Base-by-base conservation (phyloP, 1,140 invertebrate species). In the Mesaphorura yosii region DNA sequence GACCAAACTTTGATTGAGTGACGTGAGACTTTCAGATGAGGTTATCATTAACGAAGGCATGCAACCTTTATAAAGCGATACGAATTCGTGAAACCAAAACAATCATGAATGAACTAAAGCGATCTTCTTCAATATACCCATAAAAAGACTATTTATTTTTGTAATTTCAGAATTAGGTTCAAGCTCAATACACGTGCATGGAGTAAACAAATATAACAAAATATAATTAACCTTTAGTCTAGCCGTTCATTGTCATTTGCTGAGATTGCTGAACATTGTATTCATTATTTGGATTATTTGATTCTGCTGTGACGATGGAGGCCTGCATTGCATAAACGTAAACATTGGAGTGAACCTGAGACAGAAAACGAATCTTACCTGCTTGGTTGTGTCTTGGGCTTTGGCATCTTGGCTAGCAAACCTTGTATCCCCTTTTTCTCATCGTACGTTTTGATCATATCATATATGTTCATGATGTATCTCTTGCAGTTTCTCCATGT, bases 391-490 rank as follows among this genome's bases (percentile, higher is more conserved):
- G 84, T 82, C 72, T 93, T 94, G 38, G 93, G 91, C 74, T 96
- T 97, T 27, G 94, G 93, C 81, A 98, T 93, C 77, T 95, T 97
- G 26, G 80, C 78, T 42, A 98, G 69, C 29, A 98, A 72, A 27
- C 74, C 78, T 68, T 88, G 83, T 60, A 98, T 92, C 70, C 98
- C 92, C 66, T 97, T 95, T 67, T 95, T 96, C 66, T 98, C 95
- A 68, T 98, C 93, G 73, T 96, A 98, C 51, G 80, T 86, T 72
- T 94, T 96, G 90, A 91, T 96, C 64, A 98, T 72, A 68, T 96
- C 90, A 73, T 97, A 98, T 40, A 98, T 73, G 68, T 85, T 88
- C 41, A 96, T 81, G 57, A 98, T 86, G 63, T 88, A 84, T 94
- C 25, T 55, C 53, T 73, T 97, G 86, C 48, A 98, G 88, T 74